Base-by-base conservation (phyloP, 2,888 invertebrate genomes). In the Stegana nigrithorax region DNA sequence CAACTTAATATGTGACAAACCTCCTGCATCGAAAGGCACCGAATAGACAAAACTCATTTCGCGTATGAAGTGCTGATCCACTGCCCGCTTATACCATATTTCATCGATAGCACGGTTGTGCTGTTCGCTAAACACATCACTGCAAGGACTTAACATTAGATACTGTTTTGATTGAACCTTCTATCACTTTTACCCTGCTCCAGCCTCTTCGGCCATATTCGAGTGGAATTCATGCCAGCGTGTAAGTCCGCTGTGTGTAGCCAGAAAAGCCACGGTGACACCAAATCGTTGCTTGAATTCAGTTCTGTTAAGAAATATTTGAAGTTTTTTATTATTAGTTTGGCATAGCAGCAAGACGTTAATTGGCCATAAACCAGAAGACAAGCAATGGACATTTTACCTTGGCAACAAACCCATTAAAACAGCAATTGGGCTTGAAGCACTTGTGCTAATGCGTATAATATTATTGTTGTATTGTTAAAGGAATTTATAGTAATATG, bases 391-490 rank as follows among this genome's bases (percentile, higher is more conserved):
- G n/a, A 47, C 3, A 29, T 90, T 88, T 91, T 95, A 95, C 95
- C 95, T 95, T 91, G 95, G 92, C 88, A 95, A 89, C 86, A 93
- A 91, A 89, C 93, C 93, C 90, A 95, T 94, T 92, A 95, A 92
- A 89, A 92, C 93, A 87, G 93, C 93, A 89, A 95, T 93, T 87
- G 94, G 94, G 88, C 92, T 92, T 86, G 86, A 85, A 87, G 94
- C 94, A 88, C 92, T 92, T 83, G 85, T n/a, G n/a, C n/a, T n/a
- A n/a, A n/a, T n/a, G n/a, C n/a, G n/a, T n/a, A n/a, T n/a, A n/a
- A n/a, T n/a, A n/a, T n/a, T n/a, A n/a, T n/a, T n/a, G n/a, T n/a
- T n/a, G n/a, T n/a, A n/a, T n/a, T n/a, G n/a, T n/a, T n/a, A n/a
- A n/a, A n/a, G n/a, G n/a, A n/a, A n/a, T n/a, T n/a, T n/a, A n/a